Evolutionary conservation across 2,888 invertebrate genomes (phyloP), one percentile per base, ranked within the genome.

Genomic region (Ferrisia virgata): DNA sequence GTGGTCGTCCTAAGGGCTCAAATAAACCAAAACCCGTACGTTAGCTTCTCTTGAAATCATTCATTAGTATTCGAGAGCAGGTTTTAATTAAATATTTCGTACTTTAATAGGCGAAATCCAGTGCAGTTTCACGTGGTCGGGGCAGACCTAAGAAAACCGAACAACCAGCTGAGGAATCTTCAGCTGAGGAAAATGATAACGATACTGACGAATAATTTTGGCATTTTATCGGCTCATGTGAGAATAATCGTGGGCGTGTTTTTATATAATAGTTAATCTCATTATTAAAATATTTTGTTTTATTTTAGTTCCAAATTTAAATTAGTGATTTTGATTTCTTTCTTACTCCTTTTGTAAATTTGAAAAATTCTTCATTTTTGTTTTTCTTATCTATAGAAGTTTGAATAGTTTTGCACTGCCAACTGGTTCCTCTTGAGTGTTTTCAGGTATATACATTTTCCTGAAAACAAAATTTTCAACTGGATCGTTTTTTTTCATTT

Each of bases 201-300:
- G 82, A 82, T 82, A 83, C 83, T n/a, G 83, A 83, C n/a, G 82
- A 82, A 43, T 83, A 83, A 83, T 76, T 28, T 47, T 13, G 18
- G 15, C 76, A 47, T 81, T 9, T 43, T 31, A 25, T 28, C 33
- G n/a, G 33, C 72, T 13, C 47, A 11, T 47, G 47, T 47, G 83
- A 83, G 47, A 76, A 43, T 33, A 31, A 47, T 76, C 47, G 47
- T 33, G 83, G 28, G 13, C 25, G 40, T 82, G 83, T 83, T 72
- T 83, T 83, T 83, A 76, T 76, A n/a, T 76, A n/a, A 69, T 83
- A 83, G 82, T 82, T 82, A 82, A 82, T 82, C 69, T 82, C 36
- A 82, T 39, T 40, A 82, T 64, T 72, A 47, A 83, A 36, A 36
- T 76, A 82, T 36, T 40, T 76, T 83, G 72, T 76, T 83, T 72